Conservation (phyloP, 2,797 vertebrate species). For the Myotis findleyi region DNA sequence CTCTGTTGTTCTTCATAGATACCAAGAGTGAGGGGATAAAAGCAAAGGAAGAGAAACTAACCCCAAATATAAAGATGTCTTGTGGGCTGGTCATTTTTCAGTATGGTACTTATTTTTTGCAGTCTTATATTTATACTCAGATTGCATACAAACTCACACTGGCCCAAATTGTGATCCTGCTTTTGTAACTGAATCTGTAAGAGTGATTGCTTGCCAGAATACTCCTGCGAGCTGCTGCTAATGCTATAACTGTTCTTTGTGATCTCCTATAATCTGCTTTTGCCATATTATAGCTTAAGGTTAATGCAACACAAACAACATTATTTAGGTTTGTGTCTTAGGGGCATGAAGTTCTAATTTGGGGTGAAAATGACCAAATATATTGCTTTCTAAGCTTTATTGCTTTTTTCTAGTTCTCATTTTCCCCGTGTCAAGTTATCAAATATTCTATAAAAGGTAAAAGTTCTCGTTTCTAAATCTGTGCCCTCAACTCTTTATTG, state of each 20-base stretch:
- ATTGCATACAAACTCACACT: neutral
- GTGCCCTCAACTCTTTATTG: conserved; percentile 51
- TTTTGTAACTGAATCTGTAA: conserved; percentile 61
- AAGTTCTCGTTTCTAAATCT: conserved; percentile 73
- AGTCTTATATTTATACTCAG: conserved; percentile 36
- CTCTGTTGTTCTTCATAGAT: neutral
- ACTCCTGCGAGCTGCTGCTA: conserved; percentile 71
- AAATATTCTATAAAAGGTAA: conserved; percentile 69
- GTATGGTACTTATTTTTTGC: conserved; percentile 45
- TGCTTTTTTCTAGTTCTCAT: conserved; percentile 74
- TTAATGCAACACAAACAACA: conserved; percentile 75
- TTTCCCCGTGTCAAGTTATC: conserved; percentile 68
- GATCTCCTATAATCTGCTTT: conserved; percentile 79
- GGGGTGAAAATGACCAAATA: conserved; percentile 77
- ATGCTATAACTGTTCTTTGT: conserved; percentile 64
- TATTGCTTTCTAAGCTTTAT: conserved; percentile 79
- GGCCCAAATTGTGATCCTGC: neutral
- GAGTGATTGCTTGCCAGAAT: conserved; percentile 69
- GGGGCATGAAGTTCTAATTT: conserved; percentile 73
- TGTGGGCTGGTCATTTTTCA: conserved; percentile 4
- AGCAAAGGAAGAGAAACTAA: neutral
- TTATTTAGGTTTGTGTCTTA: conserved; percentile 78
- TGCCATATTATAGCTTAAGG: conserved; percentile 74
- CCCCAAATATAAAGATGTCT: neutral
- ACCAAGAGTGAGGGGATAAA: neutral